Evolutionary conservation across 2,888 invertebrate genomes (phyloP), one percentile per base, ranked within the genome.

Genomic region (Scaeva pyrastri): DNA sequence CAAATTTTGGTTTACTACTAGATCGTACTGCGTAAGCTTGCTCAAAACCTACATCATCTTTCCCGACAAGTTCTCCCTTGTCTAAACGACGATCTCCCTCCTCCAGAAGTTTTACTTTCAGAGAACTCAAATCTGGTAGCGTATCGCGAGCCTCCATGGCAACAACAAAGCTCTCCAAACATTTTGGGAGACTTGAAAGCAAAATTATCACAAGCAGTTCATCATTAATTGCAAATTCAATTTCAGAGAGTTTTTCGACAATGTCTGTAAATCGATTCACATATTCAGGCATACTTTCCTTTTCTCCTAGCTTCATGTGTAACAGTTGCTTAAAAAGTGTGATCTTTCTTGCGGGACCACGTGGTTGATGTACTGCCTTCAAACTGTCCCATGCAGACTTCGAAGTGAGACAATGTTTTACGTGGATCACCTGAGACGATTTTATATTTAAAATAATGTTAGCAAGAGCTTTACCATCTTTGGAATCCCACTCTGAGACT

Each of bases 311-410:
- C 16, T 70, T 73, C 1, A 73, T 50, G 19, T 62, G 55, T 11
- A 87, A 12, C 8, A 82, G 26, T 26, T 74, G 72, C 26, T 74
- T 87, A 43, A 73, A 84, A 5, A 87, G 50, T 1, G 45, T 31
- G 26, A 77, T 71, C 52, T 87, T 84, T 12, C 78, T 52, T 3
- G 75, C 68, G 11, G 79, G 85, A 5, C 85, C 77, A 31, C 71
- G 23, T 56, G 77, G 81, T 39, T 23, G 58, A 41, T 62, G 55
- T 7, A 87, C 56, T n/a, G 41, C 56, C 26, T 45, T 31, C 36
- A 87, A 41, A 11, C 70, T 75, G 56, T 75, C 50, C 66, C 81
- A 87, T 11, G 81, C 78, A 21, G 43, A 50, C 16, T 21, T 58
- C 10, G 81, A 78, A 2, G 86, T 82, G 8, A 2, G 7, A 56